A percentile compares a stretch with the other conserved stretches of the same genome.
Conservation (phyloP, 2,888 invertebrate species). For the Bursaphelenchus okinawaensis region DNA sequence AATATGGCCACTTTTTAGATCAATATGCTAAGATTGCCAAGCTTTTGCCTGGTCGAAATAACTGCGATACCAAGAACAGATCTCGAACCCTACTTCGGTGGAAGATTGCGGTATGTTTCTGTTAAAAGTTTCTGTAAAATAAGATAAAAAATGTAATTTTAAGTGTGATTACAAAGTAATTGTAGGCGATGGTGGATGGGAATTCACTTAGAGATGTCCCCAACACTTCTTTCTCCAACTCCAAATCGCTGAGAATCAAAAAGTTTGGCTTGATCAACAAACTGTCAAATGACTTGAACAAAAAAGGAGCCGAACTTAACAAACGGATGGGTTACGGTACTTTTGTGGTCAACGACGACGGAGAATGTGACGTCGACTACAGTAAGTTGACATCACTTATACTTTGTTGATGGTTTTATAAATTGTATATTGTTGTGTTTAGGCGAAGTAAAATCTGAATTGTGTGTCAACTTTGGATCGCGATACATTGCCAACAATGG, state of each 20-base stretch:
- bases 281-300: background rate
- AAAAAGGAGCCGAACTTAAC: background rate
- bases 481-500: constrained; percentile 16
- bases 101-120: constrained; percentile 32
- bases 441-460: constrained; percentile 16
- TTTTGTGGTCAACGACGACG: constrained; percentile 9
- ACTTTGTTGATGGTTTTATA: no score
- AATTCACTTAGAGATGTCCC: no score
- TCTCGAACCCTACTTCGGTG: constrained; percentile 26
- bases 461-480: constrained; percentile 23
- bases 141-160: background rate
- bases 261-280: background rate
- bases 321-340: constrained; percentile 13
- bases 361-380: constrained; percentile 8
- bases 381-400: background rate
- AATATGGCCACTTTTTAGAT: constrained; percentile 44
- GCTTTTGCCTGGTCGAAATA: constrained; percentile 35
- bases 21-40: constrained; percentile 30
- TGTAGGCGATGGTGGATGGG: background rate
- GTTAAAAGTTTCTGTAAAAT: background rate
- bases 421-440: constrained; percentile 15
- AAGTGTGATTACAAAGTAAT: background rate
- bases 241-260: no score
- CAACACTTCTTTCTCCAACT: no score
- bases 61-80: constrained; percentile 21